Base-by-base conservation (phyloP, 1,140 invertebrate genomes). In the Pissodes strobi region DNA sequence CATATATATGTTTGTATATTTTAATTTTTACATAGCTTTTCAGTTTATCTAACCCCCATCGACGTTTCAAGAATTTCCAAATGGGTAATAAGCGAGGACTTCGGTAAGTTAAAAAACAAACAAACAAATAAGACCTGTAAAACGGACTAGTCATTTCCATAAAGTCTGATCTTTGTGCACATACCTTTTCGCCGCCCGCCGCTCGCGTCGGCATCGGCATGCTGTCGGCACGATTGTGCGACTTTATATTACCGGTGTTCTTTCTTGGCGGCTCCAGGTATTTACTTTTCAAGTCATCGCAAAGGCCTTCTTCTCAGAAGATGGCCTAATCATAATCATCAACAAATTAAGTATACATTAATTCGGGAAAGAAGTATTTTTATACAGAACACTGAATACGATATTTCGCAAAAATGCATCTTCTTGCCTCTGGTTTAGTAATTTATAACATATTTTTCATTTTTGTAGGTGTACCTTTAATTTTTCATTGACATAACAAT, bases 181-280 rank as follows among this genome's bases (percentile, higher is more conserved):
- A 55, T 39, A 39, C 52, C 52, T 55, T 55, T 39, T 27, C 3
- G 25, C 23, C 18, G 34, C 30, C 52, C 34, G 52, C 37, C 18
- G 30, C 25, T 55, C 52, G 52, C 30, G 52, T 21, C 30, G 52
- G 21, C 52, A 38, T 38, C 37, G 52, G 52, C 52, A 55, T 55
- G 52, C 39, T 55, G 52, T 55, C 52, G 52, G 52, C 52, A 55
- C 52, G 52, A 55, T 55, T 55, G 52, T 55, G 52, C 15, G 30
- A 55, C 52, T 55, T 38, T 55, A 38, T 39, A 39, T 38, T 55
- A 27, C 30, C 39, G 34, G 37, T 17, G 52, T 55, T 39, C 52
- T 55, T 55, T 39, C 34, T 55, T 34, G 37, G 39, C 52, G 52
- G 48, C 48, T 51, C 48, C n/a, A 8, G 48, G 22, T 51, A 51